A percentile compares a stretch with the other conserved stretches of the same genome.
These are phyloP conservation scores for Acrossocheilus fasciatus DNA, from an alignment of 2,797 vertebrate genomes.

Conservation along the genomic window DNA sequence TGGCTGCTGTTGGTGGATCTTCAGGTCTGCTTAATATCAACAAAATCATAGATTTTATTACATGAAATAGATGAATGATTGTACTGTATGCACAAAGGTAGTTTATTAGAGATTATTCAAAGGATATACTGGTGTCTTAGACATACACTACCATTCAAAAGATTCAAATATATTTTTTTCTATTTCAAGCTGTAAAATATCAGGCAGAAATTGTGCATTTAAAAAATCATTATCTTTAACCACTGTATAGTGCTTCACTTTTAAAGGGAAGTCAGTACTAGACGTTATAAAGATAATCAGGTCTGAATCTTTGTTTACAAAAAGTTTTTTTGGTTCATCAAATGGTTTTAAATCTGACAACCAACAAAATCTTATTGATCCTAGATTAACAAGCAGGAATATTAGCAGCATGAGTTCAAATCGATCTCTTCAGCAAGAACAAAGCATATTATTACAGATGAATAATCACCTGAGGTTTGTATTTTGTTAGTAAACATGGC, in stretches of 20 bases:
- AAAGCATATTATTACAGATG: slow-evolving; percentile 6
- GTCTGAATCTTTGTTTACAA: not conserved
- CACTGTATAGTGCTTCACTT: too few relatives aligned
- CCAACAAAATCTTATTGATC: not conserved
- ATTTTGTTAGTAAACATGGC: slow-evolving; percentile 5
- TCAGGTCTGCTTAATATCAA: not conserved
- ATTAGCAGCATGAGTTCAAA: not conserved
- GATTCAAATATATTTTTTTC: too few relatives aligned
- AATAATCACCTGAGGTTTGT: slow-evolving; percentile 42
- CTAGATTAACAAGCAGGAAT: not conserved
- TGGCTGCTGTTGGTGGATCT: not conserved
- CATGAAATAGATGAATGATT: not conserved
- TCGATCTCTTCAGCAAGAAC: not conserved
- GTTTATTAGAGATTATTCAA: not conserved
- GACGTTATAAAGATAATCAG: not conserved
- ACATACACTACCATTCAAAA: not conserved
- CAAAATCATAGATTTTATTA: not conserved
- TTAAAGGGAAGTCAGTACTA: not conserved
- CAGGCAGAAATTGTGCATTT: too few relatives aligned
- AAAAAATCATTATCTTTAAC: too few relatives aligned
- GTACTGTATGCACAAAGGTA: not conserved
- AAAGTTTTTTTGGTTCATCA: not conserved
- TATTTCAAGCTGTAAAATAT: too few relatives aligned
- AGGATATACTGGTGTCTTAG: not conserved
- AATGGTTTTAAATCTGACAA: not conserved